These are phyloP conservation scores for Drosophila orosa DNA, from an alignment of 1,140 invertebrate species.

Conservation along the genomic window DNA sequence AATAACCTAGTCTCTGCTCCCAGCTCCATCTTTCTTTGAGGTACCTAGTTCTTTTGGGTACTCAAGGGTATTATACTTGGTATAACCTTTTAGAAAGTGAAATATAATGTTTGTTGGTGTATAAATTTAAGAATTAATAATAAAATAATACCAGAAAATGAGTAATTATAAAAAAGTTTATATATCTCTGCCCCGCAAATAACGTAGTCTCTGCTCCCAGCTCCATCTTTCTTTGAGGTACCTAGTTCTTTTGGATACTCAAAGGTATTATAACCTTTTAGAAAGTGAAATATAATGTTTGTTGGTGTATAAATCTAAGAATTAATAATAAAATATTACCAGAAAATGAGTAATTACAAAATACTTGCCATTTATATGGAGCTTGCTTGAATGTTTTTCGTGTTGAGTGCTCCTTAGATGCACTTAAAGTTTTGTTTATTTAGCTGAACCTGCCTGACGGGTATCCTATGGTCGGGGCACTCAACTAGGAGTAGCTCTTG, in stretches of 20 bases:
- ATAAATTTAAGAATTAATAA: neutral
- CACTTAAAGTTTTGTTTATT: neutral
- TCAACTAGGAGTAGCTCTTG: conserved; percentile 7
- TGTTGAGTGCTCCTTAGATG: neutral
- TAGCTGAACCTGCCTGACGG: neutral
- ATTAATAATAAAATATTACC: neutral
- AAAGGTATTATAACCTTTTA: neutral
- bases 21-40: conserved; percentile 14
- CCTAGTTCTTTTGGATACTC: neutral
- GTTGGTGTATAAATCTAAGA: neutral
- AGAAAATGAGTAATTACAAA: neutral
- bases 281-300: neutral
- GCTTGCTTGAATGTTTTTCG: neutral
- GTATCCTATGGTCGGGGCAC: conserved; percentile 11
- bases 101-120: neutral
- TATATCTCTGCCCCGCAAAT: conserved; percentile 62
- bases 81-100: neutral
- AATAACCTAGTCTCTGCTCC: conserved; percentile 39
- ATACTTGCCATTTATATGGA: neutral
- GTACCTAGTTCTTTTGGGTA: neutral
- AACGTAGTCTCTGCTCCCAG: conserved; percentile 9
- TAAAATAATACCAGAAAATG: no score
- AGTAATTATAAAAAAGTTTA: no score
- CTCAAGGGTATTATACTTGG: neutral
- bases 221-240: conserved; percentile 11